A percentile compares a stretch with the other conserved stretches of the same genome.
Evolutionary conservation across 1,140 invertebrate species (phyloP).

Genomic region (Vollenhovia emeryi): DNA sequence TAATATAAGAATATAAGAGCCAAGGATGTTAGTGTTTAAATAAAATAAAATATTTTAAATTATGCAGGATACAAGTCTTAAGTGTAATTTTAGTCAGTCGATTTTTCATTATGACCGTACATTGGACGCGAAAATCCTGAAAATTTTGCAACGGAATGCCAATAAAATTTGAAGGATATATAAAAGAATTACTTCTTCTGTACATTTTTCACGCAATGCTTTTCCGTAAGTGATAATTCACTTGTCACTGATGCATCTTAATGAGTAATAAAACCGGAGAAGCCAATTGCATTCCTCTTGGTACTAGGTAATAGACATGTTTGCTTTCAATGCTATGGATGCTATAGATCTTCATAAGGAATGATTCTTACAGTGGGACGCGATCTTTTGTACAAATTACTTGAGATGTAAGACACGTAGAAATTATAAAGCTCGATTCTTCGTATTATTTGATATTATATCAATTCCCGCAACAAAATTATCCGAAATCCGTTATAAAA

Average conservation of each 20-base stretch:
- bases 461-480: not conserved
- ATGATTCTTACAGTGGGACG: not conserved
- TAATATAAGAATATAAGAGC: too few relatives aligned
- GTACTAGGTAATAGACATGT: conserved; percentile 37
- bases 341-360: conserved; percentile 34
- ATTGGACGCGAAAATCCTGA: not conserved
- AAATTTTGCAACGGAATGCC: not conserved
- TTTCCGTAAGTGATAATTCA: not conserved
- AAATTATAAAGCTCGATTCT: not conserved
- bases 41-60: too few relatives aligned
- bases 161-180: not conserved
- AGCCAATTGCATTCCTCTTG: conserved; percentile 13
- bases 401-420: not conserved
- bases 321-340: conserved; percentile 24
- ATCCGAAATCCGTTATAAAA: not conserved
- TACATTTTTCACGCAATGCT: not conserved
- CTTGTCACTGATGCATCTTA: conserved; percentile 5
- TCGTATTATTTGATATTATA: not conserved
- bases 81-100: not conserved
- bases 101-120: not conserved
- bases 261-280: not conserved
- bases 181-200: not conserved
- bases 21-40: too few relatives aligned
- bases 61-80: not conserved
- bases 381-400: not conserved